Conservation (phyloP, 2,888 invertebrate genomes). For the Microdon myrmicae region DNA sequence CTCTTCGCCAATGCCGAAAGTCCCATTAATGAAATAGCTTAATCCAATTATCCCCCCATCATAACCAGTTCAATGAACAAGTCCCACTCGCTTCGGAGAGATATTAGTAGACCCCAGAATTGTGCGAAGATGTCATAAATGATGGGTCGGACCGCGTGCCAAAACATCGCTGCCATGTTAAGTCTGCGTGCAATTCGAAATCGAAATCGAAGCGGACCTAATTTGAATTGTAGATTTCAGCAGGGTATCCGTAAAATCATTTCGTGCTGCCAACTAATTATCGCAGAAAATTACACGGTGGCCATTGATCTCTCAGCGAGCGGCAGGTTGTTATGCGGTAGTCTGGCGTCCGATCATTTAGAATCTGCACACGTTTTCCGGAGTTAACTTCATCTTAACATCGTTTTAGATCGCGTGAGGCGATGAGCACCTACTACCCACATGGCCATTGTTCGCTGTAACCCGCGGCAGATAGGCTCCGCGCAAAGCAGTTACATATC, state of each 20-base stretch:
- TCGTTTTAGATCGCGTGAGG: neutral
- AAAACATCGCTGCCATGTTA: too few relatives aligned
- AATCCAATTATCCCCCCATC: too few relatives aligned
- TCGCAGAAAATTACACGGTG: slow-evolving; percentile 17
- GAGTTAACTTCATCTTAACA: neutral
- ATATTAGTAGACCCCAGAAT: too few relatives aligned
- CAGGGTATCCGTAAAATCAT: slow-evolving; percentile 11
- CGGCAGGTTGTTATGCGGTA: too few relatives aligned
- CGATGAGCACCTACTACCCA: neutral
- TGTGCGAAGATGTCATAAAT: too few relatives aligned
- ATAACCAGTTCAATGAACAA: too few relatives aligned
- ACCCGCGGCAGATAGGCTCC: neutral
- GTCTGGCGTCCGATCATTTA: too few relatives aligned
- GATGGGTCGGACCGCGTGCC: too few relatives aligned
- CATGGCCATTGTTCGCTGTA: neutral
- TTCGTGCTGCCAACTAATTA: slow-evolving; percentile 28
- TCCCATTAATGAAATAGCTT: too few relatives aligned
- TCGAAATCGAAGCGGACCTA: slow-evolving; percentile 12
- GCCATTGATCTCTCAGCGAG: slow-evolving; percentile 36
- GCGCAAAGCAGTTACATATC: slow-evolving; percentile 19
- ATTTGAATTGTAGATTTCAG: slow-evolving; percentile 28
- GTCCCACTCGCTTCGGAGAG: too few relatives aligned
- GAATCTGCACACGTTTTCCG: neutral
- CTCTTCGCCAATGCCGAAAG: too few relatives aligned
- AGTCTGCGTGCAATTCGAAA: slow-evolving; percentile 4